These are phyloP conservation scores for Tupaia tana DNA, from an alignment of 2,113 vertebrate genomes.

Conservation along the genomic window DNA sequence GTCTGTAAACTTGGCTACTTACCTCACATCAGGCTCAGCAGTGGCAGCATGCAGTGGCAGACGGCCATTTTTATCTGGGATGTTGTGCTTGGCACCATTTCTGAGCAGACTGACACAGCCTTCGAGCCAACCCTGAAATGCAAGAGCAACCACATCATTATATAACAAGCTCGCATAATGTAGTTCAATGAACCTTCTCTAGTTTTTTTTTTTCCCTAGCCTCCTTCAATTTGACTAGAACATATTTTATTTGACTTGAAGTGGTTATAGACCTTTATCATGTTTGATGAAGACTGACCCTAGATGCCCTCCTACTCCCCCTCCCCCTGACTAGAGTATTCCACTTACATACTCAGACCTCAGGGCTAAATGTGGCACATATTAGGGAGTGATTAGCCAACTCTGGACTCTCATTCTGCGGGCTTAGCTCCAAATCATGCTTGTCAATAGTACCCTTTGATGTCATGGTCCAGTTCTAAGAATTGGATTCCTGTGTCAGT, in stretches of 20 bases:
- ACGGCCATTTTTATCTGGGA: constrained; percentile 93
- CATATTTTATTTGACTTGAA: not conserved
- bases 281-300: not conserved
- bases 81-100: constrained; percentile 94
- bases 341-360: not conserved
- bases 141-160: constrained; percentile 26
- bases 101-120: constrained; percentile 93
- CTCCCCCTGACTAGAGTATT: not conserved
- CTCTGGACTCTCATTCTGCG: not conserved
- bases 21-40: constrained; percentile 92
- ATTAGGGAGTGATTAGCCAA: not conserved
- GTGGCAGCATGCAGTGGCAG: constrained; percentile 93
- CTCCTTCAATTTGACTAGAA: not conserved
- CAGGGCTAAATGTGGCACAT: not conserved
- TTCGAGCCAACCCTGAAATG: constrained; percentile 93
- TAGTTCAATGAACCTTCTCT: not conserved
- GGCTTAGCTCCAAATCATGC: not conserved
- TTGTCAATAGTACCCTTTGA: not conserved
- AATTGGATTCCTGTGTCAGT: not conserved
- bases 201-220: not conserved
- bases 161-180: not conserved
- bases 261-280: not conserved
- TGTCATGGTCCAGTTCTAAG: not conserved
- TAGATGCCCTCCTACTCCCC: not conserved
- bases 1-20: constrained; percentile 3